Evolutionary conservation across 2,113 vertebrate species (phyloP).

Genomic region (Passer domesticus): DNA sequence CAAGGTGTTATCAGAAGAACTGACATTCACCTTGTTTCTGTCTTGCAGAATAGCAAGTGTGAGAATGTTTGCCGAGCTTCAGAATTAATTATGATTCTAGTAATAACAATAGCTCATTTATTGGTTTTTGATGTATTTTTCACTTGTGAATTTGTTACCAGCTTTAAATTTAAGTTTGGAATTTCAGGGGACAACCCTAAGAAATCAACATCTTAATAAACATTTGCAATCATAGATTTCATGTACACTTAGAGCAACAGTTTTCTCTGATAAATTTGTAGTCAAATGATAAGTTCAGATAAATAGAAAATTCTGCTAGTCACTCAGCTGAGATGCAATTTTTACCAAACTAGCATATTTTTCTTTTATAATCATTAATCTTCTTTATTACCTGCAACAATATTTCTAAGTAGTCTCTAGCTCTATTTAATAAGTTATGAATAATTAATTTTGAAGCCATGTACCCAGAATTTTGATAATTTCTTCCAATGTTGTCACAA

Average conservation of each 20-base stretch:
- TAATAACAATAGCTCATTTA: background rate
- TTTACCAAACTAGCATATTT: background rate
- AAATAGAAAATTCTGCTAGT: background rate
- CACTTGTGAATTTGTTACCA: accelerated
- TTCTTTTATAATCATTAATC: background rate
- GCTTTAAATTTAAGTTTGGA: background rate
- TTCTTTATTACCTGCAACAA: background rate
- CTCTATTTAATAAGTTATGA: background rate
- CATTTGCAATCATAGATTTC: background rate
- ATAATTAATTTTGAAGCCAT: background rate
- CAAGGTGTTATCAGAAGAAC: background rate
- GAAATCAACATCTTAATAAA: background rate
- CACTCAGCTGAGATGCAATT: background rate
- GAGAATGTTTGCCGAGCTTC: background rate
- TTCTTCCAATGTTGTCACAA: background rate
- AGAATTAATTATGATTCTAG: background rate
- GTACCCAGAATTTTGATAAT: background rate
- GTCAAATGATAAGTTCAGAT: background rate
- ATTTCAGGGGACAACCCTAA: background rate
- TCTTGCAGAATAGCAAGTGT: background rate
- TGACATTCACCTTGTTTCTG: background rate
- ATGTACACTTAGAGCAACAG: background rate
- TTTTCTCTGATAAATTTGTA: background rate
- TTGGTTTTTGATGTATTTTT: background rate
- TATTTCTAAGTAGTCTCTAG: background rate